Percentiles rank a stretch among this genome's conserved stretches.
phyloP scores from a whole-genome alignment of 2,797 vertebrate species.

The Lateolabrax maculatus region DNA sequence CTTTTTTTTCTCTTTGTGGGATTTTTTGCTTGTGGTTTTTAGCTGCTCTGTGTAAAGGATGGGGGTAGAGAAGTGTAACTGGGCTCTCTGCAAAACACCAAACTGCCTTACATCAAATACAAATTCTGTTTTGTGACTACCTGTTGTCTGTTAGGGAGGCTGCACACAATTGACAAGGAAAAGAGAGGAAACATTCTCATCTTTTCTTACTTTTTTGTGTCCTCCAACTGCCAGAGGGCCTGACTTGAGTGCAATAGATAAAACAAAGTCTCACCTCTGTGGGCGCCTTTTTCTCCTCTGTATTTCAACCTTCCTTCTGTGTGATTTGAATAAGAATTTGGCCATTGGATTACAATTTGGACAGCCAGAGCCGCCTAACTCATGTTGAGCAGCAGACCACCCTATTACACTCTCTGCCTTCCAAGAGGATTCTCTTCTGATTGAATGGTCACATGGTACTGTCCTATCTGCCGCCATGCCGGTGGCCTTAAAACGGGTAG shows the following conservation, averaged over 20 bases:
- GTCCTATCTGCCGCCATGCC: constrained; percentile 84
- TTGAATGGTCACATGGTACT: constrained; percentile 87
- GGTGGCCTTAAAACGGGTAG: constrained; percentile 88
- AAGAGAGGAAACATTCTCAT: constrained; percentile 53
- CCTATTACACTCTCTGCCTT: constrained; percentile 89
- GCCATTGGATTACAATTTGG: constrained; percentile 77
- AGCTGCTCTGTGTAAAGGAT: constrained; percentile 87
- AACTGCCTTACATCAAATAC: constrained; percentile 90
- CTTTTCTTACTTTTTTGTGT: constrained; percentile 61
- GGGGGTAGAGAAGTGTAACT: constrained; percentile 89
- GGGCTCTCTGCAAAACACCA: constrained; percentile 91
- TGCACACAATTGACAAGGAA: constrained; percentile 69
- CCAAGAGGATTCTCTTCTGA: constrained; percentile 83
- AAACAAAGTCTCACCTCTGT: constrained; percentile 65
- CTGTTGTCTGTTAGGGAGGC: constrained; percentile 82
- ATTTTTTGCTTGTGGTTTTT: constrained; percentile 84
- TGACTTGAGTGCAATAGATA: constrained; percentile 86
- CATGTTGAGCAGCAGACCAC: constrained; percentile 86
- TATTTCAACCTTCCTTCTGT: constrained; percentile 63
- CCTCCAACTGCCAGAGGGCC: constrained; percentile 78
- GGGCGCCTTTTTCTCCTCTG: constrained; percentile 60
- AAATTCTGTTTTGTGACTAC: constrained; percentile 85
- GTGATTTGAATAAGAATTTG: constrained; percentile 66
- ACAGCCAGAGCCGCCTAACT: constrained; percentile 75
- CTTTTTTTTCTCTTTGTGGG: constrained; percentile 66